A percentile compares a stretch with the other conserved stretches of the same genome.
These are phyloP conservation scores for Cephalopachus bancanus DNA, from an alignment of 2,797 vertebrate genomes.

Conservation along the genomic window DNA sequence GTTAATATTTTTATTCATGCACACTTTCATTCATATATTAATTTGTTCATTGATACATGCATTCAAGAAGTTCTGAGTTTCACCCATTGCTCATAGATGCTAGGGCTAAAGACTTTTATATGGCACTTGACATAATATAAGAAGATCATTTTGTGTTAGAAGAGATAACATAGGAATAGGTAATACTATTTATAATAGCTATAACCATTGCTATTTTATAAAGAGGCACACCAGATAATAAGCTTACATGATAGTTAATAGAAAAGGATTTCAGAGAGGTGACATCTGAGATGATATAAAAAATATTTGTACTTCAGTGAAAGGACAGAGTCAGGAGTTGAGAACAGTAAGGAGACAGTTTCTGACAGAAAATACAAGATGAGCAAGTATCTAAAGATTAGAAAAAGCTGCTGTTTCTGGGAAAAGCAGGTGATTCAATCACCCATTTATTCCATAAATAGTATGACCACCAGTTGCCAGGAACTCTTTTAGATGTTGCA, in stretches of 20 bases:
- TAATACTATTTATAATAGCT: neutral
- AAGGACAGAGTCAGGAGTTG: neutral
- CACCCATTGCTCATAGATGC: neutral
- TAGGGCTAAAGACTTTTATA: neutral
- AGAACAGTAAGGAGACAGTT: neutral
- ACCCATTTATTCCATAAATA: slow-evolving; percentile 40
- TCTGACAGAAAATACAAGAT: slow-evolving; percentile 7
- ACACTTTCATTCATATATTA: neutral
- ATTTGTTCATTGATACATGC: neutral
- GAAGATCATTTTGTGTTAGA: neutral
- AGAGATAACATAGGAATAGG: neutral
- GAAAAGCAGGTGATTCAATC: slow-evolving; percentile 66
- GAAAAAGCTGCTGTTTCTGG: slow-evolving; percentile 39
- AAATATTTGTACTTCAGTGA: neutral
- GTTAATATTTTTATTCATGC: neutral
- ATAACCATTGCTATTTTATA: neutral
- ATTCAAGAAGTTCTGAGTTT: neutral
- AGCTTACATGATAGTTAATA: neutral
- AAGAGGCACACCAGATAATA: neutral
- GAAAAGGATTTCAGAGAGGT: neutral
- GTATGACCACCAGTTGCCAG: slow-evolving; percentile 61
- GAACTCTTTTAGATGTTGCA: slow-evolving; percentile 52
- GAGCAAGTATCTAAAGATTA: neutral
- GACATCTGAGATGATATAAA: neutral
- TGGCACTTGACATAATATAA: neutral